phyloP scores from a whole-genome alignment of 2,797 vertebrate genomes.

The Chromis chromis region DNA sequence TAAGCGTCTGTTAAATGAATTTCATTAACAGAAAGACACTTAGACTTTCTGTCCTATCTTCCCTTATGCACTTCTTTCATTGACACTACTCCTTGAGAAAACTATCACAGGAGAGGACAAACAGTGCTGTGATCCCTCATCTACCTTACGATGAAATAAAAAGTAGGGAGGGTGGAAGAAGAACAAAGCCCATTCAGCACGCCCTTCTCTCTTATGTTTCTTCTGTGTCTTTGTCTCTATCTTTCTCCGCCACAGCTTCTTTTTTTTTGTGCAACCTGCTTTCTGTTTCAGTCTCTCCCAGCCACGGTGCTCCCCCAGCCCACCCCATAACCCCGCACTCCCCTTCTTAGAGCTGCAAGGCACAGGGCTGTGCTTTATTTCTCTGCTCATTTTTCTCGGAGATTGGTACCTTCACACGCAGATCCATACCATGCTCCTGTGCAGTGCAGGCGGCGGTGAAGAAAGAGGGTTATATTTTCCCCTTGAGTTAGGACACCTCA shows the following conservation, averaged over 20 bases:
- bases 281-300: conserved; percentile 51
- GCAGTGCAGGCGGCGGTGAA: conserved; percentile 87
- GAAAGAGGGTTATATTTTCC: conserved; percentile 99
- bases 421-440: conserved; percentile 95
- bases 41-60: conserved; percentile 22
- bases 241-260: conserved; percentile 42
- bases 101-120: conserved; percentile 67
- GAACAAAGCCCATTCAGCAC: conserved; percentile 92
- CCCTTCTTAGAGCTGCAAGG: conserved; percentile 91
- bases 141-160: conserved; percentile 80
- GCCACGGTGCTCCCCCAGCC: conserved; percentile 55
- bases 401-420: conserved; percentile 97
- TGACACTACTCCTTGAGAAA: conserved; percentile 46
- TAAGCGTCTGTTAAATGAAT: conserved; percentile 51
- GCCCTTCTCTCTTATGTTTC: conserved; percentile 46
- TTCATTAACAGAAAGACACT: conserved; percentile 51
- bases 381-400: conserved; percentile 97
- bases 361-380: conserved; percentile 92
- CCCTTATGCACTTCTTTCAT: conserved; percentile 30
- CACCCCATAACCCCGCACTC: conserved; percentile 79
- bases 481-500: conserved; percentile 99
- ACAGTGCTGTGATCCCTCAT: conserved; percentile 82
- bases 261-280: conserved; percentile 32
- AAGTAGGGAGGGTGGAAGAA: conserved; percentile 74
- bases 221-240: conserved; percentile 53